These are phyloP conservation scores for Knipowitschia caucasica DNA, from an alignment of 2,797 vertebrate species.

Conservation along the genomic window DNA sequence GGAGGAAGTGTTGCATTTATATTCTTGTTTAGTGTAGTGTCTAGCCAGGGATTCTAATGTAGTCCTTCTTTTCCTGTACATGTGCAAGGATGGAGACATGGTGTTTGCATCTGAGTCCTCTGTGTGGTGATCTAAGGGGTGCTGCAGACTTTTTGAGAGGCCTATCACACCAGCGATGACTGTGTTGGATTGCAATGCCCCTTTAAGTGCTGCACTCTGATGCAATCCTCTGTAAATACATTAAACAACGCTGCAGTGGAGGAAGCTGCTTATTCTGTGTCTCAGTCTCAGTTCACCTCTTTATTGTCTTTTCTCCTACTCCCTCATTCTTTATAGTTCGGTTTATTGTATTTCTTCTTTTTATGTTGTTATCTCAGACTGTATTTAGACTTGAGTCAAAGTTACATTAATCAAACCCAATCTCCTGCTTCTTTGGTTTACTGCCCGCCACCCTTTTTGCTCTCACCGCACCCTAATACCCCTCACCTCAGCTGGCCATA, in stretches of 20 bases:
- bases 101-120: background rate
- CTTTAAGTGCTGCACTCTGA: constrained; percentile 65
- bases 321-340: constrained; percentile 16
- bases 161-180: constrained; percentile 65
- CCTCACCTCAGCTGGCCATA: constrained; percentile 37
- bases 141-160: constrained; percentile 42
- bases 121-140: constrained; percentile 22
- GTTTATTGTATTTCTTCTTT: constrained; percentile 29
- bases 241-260: constrained; percentile 63
- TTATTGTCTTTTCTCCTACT: constrained; percentile 28
- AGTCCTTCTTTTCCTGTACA: constrained; percentile 11
- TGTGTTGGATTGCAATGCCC: constrained; percentile 50
- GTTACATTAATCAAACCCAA: constrained; percentile 11
- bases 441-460: constrained; percentile 13
- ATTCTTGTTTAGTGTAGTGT: constrained; percentile 53
- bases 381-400: constrained; percentile 17
- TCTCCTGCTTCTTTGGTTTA: constrained; percentile 15
- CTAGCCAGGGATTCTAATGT: background rate
- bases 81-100: constrained; percentile 13
- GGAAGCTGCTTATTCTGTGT: constrained; percentile 59
- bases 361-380: constrained; percentile 19
- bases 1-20: no score
- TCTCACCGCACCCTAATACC: constrained; percentile 21
- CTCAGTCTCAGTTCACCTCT: constrained; percentile 21
- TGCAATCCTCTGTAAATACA: constrained; percentile 73